These are phyloP conservation scores for Spodoptera picta DNA, from an alignment of 2,888 invertebrate genomes.

Conservation along the genomic window DNA sequence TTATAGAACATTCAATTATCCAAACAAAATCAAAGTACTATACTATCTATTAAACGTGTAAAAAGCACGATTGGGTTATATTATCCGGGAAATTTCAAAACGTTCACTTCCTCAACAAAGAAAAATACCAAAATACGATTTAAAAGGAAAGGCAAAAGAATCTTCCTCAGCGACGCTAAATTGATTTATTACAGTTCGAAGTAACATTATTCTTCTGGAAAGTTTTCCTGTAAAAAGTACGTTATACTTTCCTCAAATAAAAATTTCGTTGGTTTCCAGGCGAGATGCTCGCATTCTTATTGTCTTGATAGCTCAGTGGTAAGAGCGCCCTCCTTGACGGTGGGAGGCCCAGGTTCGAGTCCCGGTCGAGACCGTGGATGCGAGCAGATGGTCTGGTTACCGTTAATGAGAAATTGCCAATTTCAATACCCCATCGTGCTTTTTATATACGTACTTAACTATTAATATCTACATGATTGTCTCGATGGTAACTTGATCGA, in stretches of 20 bases:
- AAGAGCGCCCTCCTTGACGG: slow-evolving; percentile 81
- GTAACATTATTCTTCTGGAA: slow-evolving; percentile 28
- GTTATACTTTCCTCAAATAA: slow-evolving; percentile 9
- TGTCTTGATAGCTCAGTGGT: slow-evolving; percentile 89
- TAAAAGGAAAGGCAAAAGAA: slow-evolving; percentile 23
- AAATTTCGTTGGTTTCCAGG: slow-evolving; percentile 57
- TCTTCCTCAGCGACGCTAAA: slow-evolving; percentile 31
- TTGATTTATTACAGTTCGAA: slow-evolving; percentile 39
- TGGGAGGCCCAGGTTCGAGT: slow-evolving; percentile 87
- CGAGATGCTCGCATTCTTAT: slow-evolving; percentile 73
- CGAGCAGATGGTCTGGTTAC: slow-evolving; percentile 66
- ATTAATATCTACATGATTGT: slow-evolving; percentile 77
- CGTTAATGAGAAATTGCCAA: slow-evolving; percentile 39
- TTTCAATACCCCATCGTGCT: slow-evolving; percentile 68
- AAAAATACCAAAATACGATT: slow-evolving; percentile 29
- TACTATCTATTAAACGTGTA: slow-evolving; percentile 26
- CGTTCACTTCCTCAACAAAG: not conserved
- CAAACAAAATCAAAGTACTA: slow-evolving; percentile 2
- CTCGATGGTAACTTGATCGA: slow-evolving; percentile 83
- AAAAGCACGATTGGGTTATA: slow-evolving; percentile 68
- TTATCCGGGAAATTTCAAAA: not conserved
- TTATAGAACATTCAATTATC: slow-evolving; percentile 10
- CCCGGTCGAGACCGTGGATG: slow-evolving; percentile 87
- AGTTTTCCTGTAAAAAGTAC: slow-evolving; percentile 17
- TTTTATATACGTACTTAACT: slow-evolving; percentile 67